Conservation (phyloP, 2,113 vertebrate species). For the Andinoacara biseriatus region DNA sequence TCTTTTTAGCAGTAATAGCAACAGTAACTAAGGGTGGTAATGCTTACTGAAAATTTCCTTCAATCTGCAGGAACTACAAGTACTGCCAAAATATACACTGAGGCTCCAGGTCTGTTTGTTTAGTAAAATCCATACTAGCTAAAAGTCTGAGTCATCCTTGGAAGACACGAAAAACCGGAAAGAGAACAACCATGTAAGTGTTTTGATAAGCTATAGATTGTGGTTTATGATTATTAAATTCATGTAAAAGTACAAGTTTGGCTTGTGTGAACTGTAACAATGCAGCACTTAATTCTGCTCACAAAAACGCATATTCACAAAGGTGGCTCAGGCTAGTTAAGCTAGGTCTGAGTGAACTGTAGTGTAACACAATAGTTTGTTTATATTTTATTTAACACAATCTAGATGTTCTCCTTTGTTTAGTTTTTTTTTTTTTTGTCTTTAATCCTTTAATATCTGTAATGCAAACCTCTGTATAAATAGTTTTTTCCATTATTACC, state of each 20-base stretch:
- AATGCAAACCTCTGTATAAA: not conserved
- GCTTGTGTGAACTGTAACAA: not conserved
- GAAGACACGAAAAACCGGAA: not conserved
- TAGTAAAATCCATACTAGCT: not conserved
- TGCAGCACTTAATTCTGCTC: not conserved
- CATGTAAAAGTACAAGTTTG: not conserved
- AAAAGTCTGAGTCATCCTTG: constrained; percentile 15
- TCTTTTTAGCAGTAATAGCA: not conserved
- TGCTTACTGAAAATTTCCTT: not conserved
- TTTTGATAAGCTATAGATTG: not conserved
- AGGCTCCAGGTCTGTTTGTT: not conserved
- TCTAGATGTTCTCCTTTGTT: not conserved
- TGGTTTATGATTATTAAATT: not conserved
- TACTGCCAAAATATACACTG: constrained; percentile 22
- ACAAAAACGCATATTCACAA: not conserved
- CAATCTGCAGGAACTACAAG: not conserved
- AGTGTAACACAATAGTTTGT: not conserved
- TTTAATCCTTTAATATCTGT: not conserved
- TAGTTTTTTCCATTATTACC: not conserved
- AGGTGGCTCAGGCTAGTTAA: not conserved
- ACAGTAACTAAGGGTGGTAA: not conserved
- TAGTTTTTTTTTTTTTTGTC: not conserved
- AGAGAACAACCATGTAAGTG: not conserved
- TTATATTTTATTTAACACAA: not conserved
- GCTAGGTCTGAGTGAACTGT: not conserved